phyloP scores from a whole-genome alignment of 2,113 vertebrate species.

The Nycticorax nycticorax region DNA sequence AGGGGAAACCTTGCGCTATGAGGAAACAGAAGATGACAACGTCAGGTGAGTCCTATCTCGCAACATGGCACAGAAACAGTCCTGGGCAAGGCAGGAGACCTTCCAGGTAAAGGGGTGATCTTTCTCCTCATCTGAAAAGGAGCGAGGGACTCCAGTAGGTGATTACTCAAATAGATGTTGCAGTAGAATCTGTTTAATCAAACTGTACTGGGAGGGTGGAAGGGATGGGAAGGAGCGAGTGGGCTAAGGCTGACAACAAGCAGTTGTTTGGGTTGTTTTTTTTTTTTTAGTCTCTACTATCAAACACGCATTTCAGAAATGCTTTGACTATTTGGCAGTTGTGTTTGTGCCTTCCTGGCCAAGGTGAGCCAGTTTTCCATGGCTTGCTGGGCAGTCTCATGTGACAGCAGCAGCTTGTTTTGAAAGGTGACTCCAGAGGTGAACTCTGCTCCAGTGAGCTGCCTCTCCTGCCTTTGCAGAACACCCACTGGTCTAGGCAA shows the following conservation, averaged over 20 bases:
- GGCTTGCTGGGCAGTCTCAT: neutral
- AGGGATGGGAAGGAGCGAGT: neutral
- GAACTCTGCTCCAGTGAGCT: neutral
- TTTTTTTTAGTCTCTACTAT: neutral
- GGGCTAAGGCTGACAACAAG: neutral
- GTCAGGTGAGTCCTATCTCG: slow-evolving; percentile 52
- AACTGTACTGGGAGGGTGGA: neutral
- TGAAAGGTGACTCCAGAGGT: slow-evolving; percentile 17
- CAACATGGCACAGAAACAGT: neutral
- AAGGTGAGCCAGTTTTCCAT: neutral
- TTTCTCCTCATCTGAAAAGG: neutral
- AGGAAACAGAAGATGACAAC: slow-evolving; percentile 3
- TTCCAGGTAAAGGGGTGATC: neutral
- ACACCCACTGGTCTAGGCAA: neutral
- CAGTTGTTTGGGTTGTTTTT: neutral
- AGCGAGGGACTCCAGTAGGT: no score
- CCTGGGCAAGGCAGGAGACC: neutral
- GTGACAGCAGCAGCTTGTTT: neutral
- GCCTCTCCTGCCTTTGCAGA: neutral
- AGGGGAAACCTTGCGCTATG: neutral
- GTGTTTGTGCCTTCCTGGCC: neutral
- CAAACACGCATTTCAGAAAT: neutral
- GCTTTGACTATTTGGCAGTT: neutral
- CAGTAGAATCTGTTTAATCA: neutral
- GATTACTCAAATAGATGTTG: neutral